Base-by-base conservation (phyloP, 2,888 invertebrate species). In the Aleiodes alternator region DNA sequence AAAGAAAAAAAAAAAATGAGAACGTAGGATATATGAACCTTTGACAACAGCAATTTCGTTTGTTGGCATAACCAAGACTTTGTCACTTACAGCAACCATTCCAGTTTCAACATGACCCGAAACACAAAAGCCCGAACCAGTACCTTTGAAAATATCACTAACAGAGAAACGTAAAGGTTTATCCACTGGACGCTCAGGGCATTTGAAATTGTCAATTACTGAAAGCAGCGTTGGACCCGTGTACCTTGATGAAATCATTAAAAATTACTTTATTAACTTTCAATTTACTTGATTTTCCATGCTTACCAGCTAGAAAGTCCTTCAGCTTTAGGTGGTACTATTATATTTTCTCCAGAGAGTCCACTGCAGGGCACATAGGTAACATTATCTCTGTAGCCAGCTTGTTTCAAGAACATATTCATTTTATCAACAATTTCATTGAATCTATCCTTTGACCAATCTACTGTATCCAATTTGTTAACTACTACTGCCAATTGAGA, bases 401-500 rank as follows among this genome's bases (percentile, higher is more conserved):
- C 97, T 90, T 97, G 96, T 89, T 96, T 97, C 31, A 99, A 90
- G 84, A 98, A 97, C 9, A 90, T 88, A 82, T 94, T 94, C 64
- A 99, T 91, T 89, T 97, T 97, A 72, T 92, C 92, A 0, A 93
- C 93, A 77, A 99, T 97, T 86, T 98, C 97, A 82, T 95, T 93
- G 89, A 97, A 99, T 81, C 99, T 92, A 7, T 95, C 94, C 86
- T 96, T 92, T 1, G 95, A 95, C 99, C 99, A 99, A 73, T 94
- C 94, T 0, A 96, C 96, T 0, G 98, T 99, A 87, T 99, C 99
- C 87, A 99, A 91, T 91, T 99, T 99, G 88, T 99, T 99, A 16
- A 99, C 94, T 48, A 97, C 98, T 1, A 99, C 98, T 14, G 96
- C 96, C 55, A 99, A 88, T 90, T 99, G 98, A 77, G 94, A 95